Evolutionary conservation across 1,140 invertebrate species (phyloP), one percentile per base, ranked within the genome.

Genomic region (Neelides sp.): DNA sequence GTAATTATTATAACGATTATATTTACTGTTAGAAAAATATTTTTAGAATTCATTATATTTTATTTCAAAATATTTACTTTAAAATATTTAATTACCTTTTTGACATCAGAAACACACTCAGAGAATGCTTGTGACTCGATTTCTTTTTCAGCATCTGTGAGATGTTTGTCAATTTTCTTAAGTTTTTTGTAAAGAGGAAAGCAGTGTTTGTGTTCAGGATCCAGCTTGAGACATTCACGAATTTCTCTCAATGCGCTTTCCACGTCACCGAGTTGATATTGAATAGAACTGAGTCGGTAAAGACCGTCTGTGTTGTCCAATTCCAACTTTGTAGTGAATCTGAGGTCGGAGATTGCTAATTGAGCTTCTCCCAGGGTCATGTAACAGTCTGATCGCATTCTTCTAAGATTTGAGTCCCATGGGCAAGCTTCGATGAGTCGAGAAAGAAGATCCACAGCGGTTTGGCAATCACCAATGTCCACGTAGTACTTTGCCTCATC

Each of bases 191-290:
- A 99, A 64, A 94, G 82, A n/a, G 83, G 77, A 80, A 77, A 93
- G 71, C 95, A 99, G 50, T 83, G 72, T 68, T 94, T 92, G 68
- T 99, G 91, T 63, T 99, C 96, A 0, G 93, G 92, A 72, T 99
- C 95, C 22, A 97, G 71, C 70, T 95, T 96, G 8, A 99, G 75
- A 69, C 96, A 99, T 69, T 98, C 93, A 20, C 95, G 77, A 57
- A 98, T 84, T 72, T 95, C 86, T 67, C 83, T 81, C 22, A 98
- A 69, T 7, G 91, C 78, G 64, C 96, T 88, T 15, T 86, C 82
- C 27, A 90, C 85, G 60, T 96, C 83, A 10, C 94, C 94, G 41
- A 94, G 74, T 57, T 80, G 74, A 70, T 98, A 98, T 32, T 93
- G 76, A 34, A 98, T 68, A 32, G 73, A 69, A 24, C 89, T 79